Conservation (phyloP, 2,797 vertebrate genomes). For the Arnoldichthys spilopterus region DNA sequence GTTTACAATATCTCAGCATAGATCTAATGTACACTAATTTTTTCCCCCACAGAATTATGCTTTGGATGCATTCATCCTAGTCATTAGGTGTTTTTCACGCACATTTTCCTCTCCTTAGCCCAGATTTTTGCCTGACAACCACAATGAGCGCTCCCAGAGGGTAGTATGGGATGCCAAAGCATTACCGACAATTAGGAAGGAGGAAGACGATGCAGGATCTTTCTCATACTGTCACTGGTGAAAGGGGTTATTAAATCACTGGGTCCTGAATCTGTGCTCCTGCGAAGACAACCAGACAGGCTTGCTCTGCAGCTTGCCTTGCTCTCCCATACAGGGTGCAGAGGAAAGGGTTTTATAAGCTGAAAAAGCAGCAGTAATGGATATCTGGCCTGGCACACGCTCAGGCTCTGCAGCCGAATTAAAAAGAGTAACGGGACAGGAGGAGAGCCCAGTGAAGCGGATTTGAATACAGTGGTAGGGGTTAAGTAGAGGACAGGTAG, state of each 20-base stretch:
- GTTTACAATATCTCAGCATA: too few species aligned
- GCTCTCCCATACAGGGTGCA: background rate
- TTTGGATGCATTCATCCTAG: background rate
- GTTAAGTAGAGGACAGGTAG: background rate
- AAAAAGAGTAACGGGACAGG: background rate
- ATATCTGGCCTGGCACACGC: conserved; percentile 3
- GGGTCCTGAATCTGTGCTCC: conserved; percentile 12
- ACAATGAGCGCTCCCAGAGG: conserved; percentile 22
- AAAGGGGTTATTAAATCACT: conserved; percentile 45
- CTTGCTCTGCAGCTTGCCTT: background rate
- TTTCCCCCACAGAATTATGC: too few species aligned
- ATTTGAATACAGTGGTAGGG: background rate
- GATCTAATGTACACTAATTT: background rate
- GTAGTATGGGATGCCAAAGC: conserved; percentile 20
- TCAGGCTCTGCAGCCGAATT: conserved; percentile 1
- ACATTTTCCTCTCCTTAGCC: background rate
- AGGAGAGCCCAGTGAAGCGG: background rate
- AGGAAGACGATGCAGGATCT: conserved; percentile 20
- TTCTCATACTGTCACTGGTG: conserved; percentile 3
- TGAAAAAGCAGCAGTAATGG: conserved; percentile 17
- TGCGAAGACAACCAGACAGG: conserved; percentile 1
- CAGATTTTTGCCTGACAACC: conserved; percentile 19
- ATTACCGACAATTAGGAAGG: conserved; percentile 32
- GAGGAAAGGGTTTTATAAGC: background rate
- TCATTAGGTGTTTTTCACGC: background rate